Evolutionary conservation across 1,140 invertebrate species (phyloP), one percentile per base, ranked within the genome.

Genomic region (Samia ricini): DNA sequence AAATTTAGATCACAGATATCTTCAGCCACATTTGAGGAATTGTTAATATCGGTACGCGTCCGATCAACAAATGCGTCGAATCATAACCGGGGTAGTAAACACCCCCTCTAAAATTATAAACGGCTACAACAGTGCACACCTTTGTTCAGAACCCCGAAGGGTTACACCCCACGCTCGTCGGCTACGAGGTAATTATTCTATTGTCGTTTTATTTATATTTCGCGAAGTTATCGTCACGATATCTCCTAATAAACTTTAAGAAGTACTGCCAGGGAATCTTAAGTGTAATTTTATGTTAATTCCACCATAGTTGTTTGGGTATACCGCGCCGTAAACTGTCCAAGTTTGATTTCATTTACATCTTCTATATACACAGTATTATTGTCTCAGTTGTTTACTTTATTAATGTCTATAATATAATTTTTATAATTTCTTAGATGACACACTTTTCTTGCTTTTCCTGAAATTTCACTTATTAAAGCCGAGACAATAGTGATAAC

Each of bases 191-290:
- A 73, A 76, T 73, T 76, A 76, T 76, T 68, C 73, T 68, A 69
- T 65, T 76, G 74, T 74, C 69, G 70, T 77, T 72, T 76, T 77
- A 72, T 77, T 77, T 72, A 74, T 77, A 77, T 74, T 76, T 72
- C 70, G 60, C 72, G 23, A 69, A 70, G 70, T 72, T 77, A 77
- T 77, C 72, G 29, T 29, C 22, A 63, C 48, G 63, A 73, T 73
- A 77, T 77, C 69, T 72, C 61, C 68, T 72, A 72, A 75, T 75
- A 72, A 74, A 77, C 62, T 74, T 70, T 63, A 65, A 68, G 67
- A 69, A 49, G 54, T 63, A 56, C 64, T 58, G n/a, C 58, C 48
- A 50, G 62, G 62, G 74, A 77, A 72, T 77, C 72, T 72, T 74
- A 77, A 77, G 69, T 69, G 65, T 69, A 68, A 68, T 74, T 77